Evolutionary conservation across 2,797 vertebrate genomes (phyloP).

Genomic region (Peromyscus melanophrys): DNA sequence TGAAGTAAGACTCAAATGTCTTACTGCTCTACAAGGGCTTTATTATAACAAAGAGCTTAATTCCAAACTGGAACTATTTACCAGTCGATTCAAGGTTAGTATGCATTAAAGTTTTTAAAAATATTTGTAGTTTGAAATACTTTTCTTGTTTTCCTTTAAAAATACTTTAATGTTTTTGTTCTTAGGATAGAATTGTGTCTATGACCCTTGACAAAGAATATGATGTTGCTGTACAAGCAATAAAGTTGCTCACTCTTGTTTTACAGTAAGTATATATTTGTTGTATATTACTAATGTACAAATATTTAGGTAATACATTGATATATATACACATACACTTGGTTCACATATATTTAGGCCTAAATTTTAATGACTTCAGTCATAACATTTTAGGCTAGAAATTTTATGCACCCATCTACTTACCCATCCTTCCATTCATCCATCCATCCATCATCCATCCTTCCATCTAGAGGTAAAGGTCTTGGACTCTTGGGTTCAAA

Average conservation of each 20-base stretch:
- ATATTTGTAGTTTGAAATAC: conserved; percentile 10
- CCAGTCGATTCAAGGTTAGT: conserved; percentile 98
- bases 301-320: conserved; percentile 48
- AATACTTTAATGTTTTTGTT: conserved; percentile 77
- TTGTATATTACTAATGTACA: conserved; percentile 35
- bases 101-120: conserved; percentile 61
- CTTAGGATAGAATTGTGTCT: conserved; percentile 98
- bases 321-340: neutral
- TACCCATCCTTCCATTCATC: no score
- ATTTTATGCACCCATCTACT: neutral
- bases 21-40: conserved; percentile 98
- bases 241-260: conserved; percentile 99
- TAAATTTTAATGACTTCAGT: conserved; percentile 62
- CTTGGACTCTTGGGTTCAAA: neutral
- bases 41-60: conserved; percentile 99
- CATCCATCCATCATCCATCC: no score
- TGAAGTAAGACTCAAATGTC: conserved; percentile 99
- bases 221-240: conserved; percentile 99
- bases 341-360: conserved; percentile 36
- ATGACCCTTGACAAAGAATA: conserved; percentile 99
- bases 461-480: neutral
- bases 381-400: neutral
- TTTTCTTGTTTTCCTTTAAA: conserved; percentile 66
- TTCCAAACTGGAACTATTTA: conserved; percentile 99
- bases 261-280: conserved; percentile 95